These are phyloP conservation scores for Salvelinus sp. DNA, from an alignment of 2,113 vertebrate genomes.

Conservation along the genomic window DNA sequence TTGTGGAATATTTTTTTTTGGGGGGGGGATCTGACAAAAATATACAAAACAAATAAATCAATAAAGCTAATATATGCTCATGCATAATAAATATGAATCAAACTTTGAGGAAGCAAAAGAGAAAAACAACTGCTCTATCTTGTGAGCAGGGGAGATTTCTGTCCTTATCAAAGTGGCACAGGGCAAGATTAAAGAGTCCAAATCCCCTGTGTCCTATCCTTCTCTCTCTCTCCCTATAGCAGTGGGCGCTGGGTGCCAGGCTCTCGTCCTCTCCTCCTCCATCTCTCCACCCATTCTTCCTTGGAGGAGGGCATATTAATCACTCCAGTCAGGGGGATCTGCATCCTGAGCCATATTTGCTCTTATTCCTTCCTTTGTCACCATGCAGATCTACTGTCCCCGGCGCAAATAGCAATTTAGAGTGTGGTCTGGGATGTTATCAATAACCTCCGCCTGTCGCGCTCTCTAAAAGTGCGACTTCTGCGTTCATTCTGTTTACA, in stretches of 20 bases:
- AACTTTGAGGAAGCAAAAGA: slow-evolving; percentile 64
- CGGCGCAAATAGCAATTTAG: slow-evolving; percentile 55
- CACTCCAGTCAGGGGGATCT: slow-evolving; percentile 50
- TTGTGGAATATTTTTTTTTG: slow-evolving; percentile 62
- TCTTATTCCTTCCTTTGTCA: slow-evolving; percentile 47
- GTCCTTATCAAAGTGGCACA: slow-evolving; percentile 74
- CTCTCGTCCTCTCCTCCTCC: slow-evolving; percentile 60
- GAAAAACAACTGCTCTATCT: slow-evolving; percentile 68
- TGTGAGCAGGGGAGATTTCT: slow-evolving; percentile 61
- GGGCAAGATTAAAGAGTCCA: slow-evolving; percentile 74
- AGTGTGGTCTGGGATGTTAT: background rate
- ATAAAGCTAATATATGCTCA: slow-evolving; percentile 54
- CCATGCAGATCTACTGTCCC: slow-evolving; percentile 54
- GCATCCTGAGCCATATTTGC: slow-evolving; percentile 47
- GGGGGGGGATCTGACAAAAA: slow-evolving; percentile 58
- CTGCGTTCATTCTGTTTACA: no score
- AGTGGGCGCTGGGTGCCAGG: slow-evolving; percentile 65
- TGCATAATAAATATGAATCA: slow-evolving; percentile 69
- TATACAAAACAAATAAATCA: no score
- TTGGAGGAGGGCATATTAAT: slow-evolving; percentile 67
- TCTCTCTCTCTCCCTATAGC: slow-evolving; percentile 61
- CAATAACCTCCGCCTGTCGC: slow-evolving; percentile 52
- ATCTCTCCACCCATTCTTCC: slow-evolving; percentile 51
- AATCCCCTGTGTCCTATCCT: slow-evolving; percentile 65
- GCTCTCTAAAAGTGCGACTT: slow-evolving; percentile 27